Base-by-base conservation (phyloP, 1,140 invertebrate genomes). In the Penaeus indicus region DNA sequence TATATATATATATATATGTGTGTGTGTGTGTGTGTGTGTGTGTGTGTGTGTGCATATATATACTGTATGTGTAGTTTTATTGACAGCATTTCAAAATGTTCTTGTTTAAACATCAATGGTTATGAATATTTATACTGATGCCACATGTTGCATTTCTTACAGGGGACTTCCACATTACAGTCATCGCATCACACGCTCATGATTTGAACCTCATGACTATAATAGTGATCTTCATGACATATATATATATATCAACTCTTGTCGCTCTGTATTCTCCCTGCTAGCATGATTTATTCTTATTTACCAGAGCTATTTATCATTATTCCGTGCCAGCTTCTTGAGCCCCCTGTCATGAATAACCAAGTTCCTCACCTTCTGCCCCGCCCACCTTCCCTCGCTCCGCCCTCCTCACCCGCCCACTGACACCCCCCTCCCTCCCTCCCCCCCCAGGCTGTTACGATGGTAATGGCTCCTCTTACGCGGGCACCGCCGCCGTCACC, bases 391-490 rank as follows among this genome's bases (percentile, higher is more conserved):
- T 10, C 72, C 3, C n/a, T n/a, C 38, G 69, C 69, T 18, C 16
- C 25, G 18, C 8, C n/a, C 13, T 32, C 19, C 72, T 32, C 42
- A 16, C 42, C 42, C 25, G 3, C n/a, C 72, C 72, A 75, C 72
- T 75, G 42, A 75, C 72, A 42, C 72, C 27, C 72, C 21, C 72
- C 69, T 75, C 69, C 72, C 54, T 54, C 54, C 54, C 27, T 47
- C n/a, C 27, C 67, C 27, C 32, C n/a, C 27, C 67, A 90, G 89
- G 89, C 27, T 90, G 89, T 84, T 80, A 85, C 64, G 62, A 67
- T 19, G 89, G 89, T 19, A 60, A 83, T 62, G 89, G 89, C 10
- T 16, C 75, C 7, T 27, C 60, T 22, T 90, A 90, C 80, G 22
- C 77, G 7, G 89, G 89, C 5, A 21, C n/a, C 3, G 89, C 89